phyloP scores from a whole-genome alignment of 2,113 vertebrate genomes.

The Gobiocypris rarus region DNA sequence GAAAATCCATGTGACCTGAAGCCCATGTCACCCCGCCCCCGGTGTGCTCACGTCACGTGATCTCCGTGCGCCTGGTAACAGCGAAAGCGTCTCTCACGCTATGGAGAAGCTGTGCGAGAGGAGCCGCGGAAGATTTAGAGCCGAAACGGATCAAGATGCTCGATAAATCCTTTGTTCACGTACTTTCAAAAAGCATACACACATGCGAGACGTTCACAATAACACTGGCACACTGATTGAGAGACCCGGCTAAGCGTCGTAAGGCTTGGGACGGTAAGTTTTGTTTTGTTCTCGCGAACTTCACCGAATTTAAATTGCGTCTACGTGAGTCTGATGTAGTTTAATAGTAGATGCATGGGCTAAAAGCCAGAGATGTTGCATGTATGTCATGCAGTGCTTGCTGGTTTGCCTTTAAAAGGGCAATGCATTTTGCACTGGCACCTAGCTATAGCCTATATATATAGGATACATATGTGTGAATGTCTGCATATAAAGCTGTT shows the following conservation, averaged over 20 bases:
- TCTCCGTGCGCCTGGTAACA: constrained; percentile 68
- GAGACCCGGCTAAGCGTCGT: background rate
- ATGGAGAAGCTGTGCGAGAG: background rate
- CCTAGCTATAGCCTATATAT: too few species aligned
- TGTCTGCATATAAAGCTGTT: background rate
- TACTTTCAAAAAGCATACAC: background rate
- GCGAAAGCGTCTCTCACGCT: constrained; percentile 72
- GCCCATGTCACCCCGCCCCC: background rate
- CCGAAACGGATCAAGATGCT: background rate
- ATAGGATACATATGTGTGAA: too few species aligned
- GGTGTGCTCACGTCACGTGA: constrained; percentile 68
- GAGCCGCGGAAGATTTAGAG: constrained; percentile 29
- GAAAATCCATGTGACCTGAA: background rate
- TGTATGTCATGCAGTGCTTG: background rate
- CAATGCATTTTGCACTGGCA: background rate
- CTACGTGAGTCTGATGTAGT: background rate
- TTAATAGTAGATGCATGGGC: background rate
- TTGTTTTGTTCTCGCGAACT: background rate
- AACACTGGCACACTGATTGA: background rate
- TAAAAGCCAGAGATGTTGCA: background rate
- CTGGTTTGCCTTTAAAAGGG: background rate
- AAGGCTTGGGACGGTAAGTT: constrained; percentile 20
- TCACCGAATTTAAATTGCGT: background rate
- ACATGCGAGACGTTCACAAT: background rate
- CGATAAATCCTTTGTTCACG: background rate